Evolutionary conservation across 2,113 vertebrate species (phyloP).

Genomic region (Fregata magnificens): DNA sequence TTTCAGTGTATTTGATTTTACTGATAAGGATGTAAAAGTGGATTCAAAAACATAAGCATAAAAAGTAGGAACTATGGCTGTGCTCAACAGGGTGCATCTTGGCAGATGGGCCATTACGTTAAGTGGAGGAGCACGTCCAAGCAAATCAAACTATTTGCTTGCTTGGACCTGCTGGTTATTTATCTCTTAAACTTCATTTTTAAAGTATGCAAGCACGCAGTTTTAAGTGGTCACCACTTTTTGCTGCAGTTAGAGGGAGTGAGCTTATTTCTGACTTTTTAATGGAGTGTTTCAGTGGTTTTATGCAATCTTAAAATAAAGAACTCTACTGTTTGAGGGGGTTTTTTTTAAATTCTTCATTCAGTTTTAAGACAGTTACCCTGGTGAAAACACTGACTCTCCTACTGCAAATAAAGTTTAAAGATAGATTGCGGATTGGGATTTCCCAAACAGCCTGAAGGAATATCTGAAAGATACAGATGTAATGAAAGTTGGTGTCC

Average conservation of each 20-base stretch:
- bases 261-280: background rate
- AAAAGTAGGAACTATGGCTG: background rate
- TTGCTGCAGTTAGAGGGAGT: background rate
- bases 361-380: background rate
- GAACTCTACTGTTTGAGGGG: background rate
- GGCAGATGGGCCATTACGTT: background rate
- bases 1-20: background rate
- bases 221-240: background rate
- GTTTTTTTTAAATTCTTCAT: background rate
- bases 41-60: background rate
- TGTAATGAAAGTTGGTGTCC: background rate
- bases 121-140: background rate
- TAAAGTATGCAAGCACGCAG: background rate
- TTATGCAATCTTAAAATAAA: constrained; percentile 15
- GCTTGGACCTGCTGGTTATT: background rate
- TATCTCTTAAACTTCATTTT: background rate
- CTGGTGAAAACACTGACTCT: background rate
- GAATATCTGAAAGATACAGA: background rate
- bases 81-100: background rate
- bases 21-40: background rate
- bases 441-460: background rate
- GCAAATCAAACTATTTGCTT: background rate
- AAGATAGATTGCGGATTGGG: background rate
- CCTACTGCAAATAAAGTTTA: background rate
- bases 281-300: background rate